Evolutionary conservation across 2,888 invertebrate genomes (phyloP), one percentile per base, ranked within the genome.

Genomic region (Polymixis flavicincta): DNA sequence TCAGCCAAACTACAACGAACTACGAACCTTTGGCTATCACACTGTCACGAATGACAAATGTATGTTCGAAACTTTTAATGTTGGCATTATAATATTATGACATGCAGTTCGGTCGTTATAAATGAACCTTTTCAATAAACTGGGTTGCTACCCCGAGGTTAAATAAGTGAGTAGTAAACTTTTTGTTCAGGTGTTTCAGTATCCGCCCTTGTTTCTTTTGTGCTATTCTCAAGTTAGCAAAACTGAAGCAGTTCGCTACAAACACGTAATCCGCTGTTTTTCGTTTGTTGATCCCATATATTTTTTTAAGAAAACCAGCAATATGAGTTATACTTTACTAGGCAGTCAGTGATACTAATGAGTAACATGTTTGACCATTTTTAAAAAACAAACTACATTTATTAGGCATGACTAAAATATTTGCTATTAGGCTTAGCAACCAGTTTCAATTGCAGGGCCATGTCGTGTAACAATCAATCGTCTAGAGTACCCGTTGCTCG

Each of bases 11-110:
- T 83, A 83, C 64, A 54, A 81, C 48, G 42, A 59, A 69, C 68
- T 83, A 87, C 71, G 84, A 83, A 83, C 82, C 85, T n/a, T 84
- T 85, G 84, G 85, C 77, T 75, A 85, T 82, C 78, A 85, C 55
- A 85, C 80, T 87, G 89, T 85, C 88, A 65, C 83, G 57, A 70
- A 86, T 82, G 85, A 87, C 82, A 80, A 82, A 87, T 90, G 71
- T 81, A 85, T 87, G 73, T 83, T 85, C 48, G 37, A 70, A 74
- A 67, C 75, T 61, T 70, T 19, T 74, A 54, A 77, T 70, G 69
- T 71, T 25, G n/a, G 50, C 48, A 59, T 50, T 64, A 59, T 59
- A 63, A 57, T 55, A 2, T 63, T n/a, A n/a, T n/a, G n/a, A n/a
- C n/a, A 22, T 48, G n/a, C n/a, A 32, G 14, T 78, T 76, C 55